Evolutionary conservation across 2,888 invertebrate species (phyloP), one percentile per base, ranked within the genome.

Genomic region (Urechis unicinctus): DNA sequence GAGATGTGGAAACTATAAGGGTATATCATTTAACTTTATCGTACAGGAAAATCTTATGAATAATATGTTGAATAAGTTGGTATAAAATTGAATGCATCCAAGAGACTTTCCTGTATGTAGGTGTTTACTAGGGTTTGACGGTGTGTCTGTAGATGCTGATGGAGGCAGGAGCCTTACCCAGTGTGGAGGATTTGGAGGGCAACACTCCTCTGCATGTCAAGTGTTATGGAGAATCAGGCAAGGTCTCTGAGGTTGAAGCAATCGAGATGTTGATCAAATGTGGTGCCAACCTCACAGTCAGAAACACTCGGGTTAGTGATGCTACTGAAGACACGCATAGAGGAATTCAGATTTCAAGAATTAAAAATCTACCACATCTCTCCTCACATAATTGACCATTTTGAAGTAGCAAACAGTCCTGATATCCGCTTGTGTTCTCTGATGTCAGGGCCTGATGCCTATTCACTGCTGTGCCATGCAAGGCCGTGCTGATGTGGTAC

Each of bases 391-490:
- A n/a, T n/a, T n/a, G n/a, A n/a, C n/a, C n/a, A n/a, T n/a, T n/a
- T n/a, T n/a, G n/a, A n/a, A n/a, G n/a, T n/a, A n/a, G n/a, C n/a
- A n/a, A n/a, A n/a, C n/a, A n/a, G n/a, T 6, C 36, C 36, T 36
- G 36, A 36, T 17, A 17, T 21, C 22, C 13, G 21, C 21, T 21
- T 45, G 22, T 6, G 13, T 9, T 45, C 13, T 6, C 45, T 45
- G 17, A 17, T 17, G 62, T 9, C 68, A 75, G 74, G 66, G 66
- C 6, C 60, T 76, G 58, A 51, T 75, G 56, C 73, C 76, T 0
- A 70, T 75, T 25, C 76, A 76, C 64, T 76, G 76, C 59, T 69
- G 71, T 56, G 76, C 72, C 6, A 75, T 75, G 75, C 75, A 75
- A 56, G 75, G 75, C 29, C 69, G 74, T 24, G 59, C 68, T 6